Percentiles rank a stretch among this genome's conserved stretches.
These are phyloP conservation scores for Calliopum simillimum DNA, from an alignment of 2,888 invertebrate species.

Conservation along the genomic window DNA sequence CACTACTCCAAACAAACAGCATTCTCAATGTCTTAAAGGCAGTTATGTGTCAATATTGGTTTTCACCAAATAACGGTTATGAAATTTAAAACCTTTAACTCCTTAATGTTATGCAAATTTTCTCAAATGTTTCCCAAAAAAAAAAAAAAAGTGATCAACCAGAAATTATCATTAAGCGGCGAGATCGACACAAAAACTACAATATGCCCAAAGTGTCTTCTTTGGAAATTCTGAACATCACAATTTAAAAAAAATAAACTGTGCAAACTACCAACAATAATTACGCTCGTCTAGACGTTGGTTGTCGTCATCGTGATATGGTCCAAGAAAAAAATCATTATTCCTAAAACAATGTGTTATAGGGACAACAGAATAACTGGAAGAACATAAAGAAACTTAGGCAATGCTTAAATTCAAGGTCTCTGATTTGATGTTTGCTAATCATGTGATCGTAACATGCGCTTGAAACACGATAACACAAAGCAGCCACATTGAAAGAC, in stretches of 20 bases:
- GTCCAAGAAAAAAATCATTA: too few species aligned
- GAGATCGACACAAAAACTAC: background rate
- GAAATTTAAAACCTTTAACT: constrained; percentile 17
- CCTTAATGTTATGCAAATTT: background rate
- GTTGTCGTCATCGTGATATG: background rate
- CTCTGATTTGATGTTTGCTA: constrained; percentile 42
- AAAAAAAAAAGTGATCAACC: background rate
- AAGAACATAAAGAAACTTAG: background rate
- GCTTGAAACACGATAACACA: constrained; percentile 57
- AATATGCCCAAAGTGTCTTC: background rate
- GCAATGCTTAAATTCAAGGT: constrained; percentile 54
- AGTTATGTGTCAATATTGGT: too few species aligned
- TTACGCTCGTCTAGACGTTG: constrained; percentile 33
- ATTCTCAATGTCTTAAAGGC: too few species aligned
- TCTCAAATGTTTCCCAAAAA: background rate
- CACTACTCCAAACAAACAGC: too few species aligned
- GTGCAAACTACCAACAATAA: constrained; percentile 15
- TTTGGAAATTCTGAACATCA: background rate
- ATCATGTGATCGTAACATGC: constrained; percentile 46
- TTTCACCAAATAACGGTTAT: constrained; percentile 2
- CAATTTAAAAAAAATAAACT: too few species aligned
- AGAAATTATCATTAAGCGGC: background rate
- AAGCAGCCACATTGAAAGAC: background rate
- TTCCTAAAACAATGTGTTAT: too few species aligned
- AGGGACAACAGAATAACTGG: background rate